Evolutionary conservation across 2,888 invertebrate genomes (phyloP).

Genomic region (Melangyna quadrimaculata): DNA sequence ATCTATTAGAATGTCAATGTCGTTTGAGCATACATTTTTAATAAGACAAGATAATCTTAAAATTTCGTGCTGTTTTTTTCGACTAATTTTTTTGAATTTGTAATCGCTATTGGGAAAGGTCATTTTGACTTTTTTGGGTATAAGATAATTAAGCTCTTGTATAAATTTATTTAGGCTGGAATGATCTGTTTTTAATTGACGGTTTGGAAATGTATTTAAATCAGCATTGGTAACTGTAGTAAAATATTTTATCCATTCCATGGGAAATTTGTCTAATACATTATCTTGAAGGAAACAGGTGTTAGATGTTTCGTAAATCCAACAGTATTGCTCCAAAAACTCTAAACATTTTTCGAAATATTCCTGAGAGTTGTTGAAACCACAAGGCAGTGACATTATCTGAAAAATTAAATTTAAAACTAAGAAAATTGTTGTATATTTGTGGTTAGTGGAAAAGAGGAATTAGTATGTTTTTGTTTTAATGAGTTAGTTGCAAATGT

Average conservation of each 20-base stretch:
- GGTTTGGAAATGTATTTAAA: slow-evolving; percentile 81
- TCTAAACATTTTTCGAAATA: slow-evolving; percentile 83
- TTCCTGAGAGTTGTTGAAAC: slow-evolving; percentile 74
- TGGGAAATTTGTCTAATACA: slow-evolving; percentile 83
- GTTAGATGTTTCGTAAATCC: slow-evolving; percentile 86
- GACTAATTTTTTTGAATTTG: slow-evolving; percentile 80
- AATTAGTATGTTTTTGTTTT: no score
- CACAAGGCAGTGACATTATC: slow-evolving; percentile 79
- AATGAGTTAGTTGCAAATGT: no score
- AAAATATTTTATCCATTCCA: slow-evolving; percentile 82
- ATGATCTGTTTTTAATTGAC: slow-evolving; percentile 74
- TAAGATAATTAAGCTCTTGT: slow-evolving; percentile 73
- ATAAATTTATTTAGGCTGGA: slow-evolving; percentile 80
- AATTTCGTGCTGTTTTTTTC: slow-evolving; percentile 89
- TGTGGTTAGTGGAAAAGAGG: no score
- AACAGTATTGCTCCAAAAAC: slow-evolving; percentile 84
- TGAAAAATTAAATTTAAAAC: slow-evolving; percentile 26
- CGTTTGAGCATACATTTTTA: slow-evolving; percentile 74
- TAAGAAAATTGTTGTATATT: not conserved
- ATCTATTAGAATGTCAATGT: slow-evolving; percentile 84
- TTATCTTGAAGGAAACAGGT: slow-evolving; percentile 84
- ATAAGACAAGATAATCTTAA: slow-evolving; percentile 83
- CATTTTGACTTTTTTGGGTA: slow-evolving; percentile 43
- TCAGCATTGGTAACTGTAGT: slow-evolving; percentile 79
- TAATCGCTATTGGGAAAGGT: slow-evolving; percentile 66